Evolutionary conservation across 1,140 invertebrate genomes (phyloP), one percentile per base, ranked within the genome.

Genomic region (Euwallacea similis): DNA sequence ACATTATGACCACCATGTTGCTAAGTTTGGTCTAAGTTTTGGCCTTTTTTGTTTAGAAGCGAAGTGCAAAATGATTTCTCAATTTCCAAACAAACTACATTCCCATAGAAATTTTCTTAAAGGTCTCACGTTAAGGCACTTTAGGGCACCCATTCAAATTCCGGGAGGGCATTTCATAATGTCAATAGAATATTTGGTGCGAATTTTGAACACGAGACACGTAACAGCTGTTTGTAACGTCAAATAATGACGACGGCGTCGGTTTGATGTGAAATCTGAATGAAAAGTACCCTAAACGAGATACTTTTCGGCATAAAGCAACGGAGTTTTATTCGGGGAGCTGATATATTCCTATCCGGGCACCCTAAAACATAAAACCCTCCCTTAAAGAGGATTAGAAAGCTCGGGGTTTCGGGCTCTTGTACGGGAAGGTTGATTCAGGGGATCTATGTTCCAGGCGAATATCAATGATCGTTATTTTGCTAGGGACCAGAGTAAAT

Each of bases 101-200:
- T 11, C 16, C 16, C 11, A 67, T 67, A 41, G 65, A 44, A n/a
- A n/a, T 55, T 67, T 67, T 59, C 50, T 67, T 43, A 67, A 55
- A 55, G 21, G 15, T 15, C 10, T 59, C 54, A 59, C 55, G 67
- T 62, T 56, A 44, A 55, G 42, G 66, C 67, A 63, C 58, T 69
- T 62, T 54, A 59, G 59, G 46, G 41, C 65, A 53, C 60, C 56
- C 69, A 77, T 79, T 78, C 76, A 79, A 76, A 78, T 79, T 78
- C 77, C 74, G 64, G 46, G n/a, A 66, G 15, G 63, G 67, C 58
- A 64, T 68, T 78, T 76, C 75, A 76, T 79, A 77, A 77, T 76
- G 79, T 81, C 79, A 81, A 81, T 81, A 79, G 79, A 80, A 80
- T 81, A 80, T 81, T 76, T 76, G 77, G 69, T 78, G 72, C 62